phyloP scores from a whole-genome alignment of 1,140 invertebrate species.

The Acromyrmex charruanus region DNA sequence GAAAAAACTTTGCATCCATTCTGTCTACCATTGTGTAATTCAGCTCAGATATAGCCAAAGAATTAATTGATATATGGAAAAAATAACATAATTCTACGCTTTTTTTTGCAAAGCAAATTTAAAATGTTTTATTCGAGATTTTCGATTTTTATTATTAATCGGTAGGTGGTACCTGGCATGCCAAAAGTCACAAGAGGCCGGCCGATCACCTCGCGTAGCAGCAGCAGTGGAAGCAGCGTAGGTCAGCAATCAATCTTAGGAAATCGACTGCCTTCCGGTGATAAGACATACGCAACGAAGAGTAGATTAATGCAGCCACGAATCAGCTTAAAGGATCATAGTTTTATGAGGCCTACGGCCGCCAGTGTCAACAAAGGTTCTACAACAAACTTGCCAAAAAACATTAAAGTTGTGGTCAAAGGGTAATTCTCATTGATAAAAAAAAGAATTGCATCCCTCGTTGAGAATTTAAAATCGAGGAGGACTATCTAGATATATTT shows the following conservation, averaged over 20 bases:
- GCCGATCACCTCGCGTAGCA: conserved; percentile 88
- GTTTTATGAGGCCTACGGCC: conserved; percentile 89
- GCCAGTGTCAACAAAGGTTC: conserved; percentile 89
- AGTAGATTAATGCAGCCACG: conserved; percentile 80
- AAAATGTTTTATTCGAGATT: neutral
- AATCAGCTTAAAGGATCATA: conserved; percentile 81
- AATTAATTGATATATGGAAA: neutral
- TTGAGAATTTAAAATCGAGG: neutral
- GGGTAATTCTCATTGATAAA: conserved; percentile 61
- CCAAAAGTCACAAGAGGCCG: conserved; percentile 64
- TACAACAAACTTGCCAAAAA: conserved; percentile 83
- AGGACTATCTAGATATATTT: neutral
- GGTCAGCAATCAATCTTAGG: conserved; percentile 79
- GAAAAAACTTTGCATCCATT: too few species aligned
- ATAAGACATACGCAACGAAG: conserved; percentile 66
- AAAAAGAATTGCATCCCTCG: neutral
- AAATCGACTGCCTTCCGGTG: conserved; percentile 64
- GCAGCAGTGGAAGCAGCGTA: conserved; percentile 90
- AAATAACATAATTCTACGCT: neutral
- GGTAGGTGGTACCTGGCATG: conserved; percentile 59
- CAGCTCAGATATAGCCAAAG: too few species aligned
- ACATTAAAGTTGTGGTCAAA: conserved; percentile 83
- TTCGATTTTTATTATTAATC: conserved; percentile 8
- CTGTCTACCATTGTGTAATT: too few species aligned
- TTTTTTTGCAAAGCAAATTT: neutral